Conservation (phyloP, 2,888 invertebrate genomes). For the Dione juno region DNA sequence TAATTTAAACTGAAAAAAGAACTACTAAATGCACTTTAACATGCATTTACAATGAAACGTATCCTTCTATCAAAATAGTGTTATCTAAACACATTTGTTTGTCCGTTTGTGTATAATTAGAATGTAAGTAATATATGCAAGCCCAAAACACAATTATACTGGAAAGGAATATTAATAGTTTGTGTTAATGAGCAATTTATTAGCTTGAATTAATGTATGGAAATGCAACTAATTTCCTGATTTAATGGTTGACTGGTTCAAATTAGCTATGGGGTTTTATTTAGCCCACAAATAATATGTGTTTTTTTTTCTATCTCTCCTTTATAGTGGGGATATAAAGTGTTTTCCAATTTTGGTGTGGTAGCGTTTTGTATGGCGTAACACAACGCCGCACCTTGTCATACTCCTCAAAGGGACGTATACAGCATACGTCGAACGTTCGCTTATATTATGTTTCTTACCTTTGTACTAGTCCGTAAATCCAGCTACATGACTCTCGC, state of each 20-base stretch:
- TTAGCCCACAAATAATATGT: neutral
- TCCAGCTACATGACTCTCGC: too few species aligned
- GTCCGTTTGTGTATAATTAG: slow-evolving; percentile 18
- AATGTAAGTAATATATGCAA: slow-evolving; percentile 16
- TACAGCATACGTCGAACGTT: too few species aligned
- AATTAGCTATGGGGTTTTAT: slow-evolving; percentile 7
- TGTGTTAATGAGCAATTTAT: slow-evolving; percentile 38
- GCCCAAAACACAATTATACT: slow-evolving; percentile 41
- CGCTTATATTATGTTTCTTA: too few species aligned
- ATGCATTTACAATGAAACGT: neutral
- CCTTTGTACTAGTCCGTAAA: too few species aligned
- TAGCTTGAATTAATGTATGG: slow-evolving; percentile 30
- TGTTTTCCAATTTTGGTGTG: too few species aligned
- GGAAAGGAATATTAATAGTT: slow-evolving; percentile 57
- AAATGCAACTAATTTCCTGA: slow-evolving; percentile 18
- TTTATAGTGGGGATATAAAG: too few species aligned
- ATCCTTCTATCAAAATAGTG: slow-evolving; percentile 1
- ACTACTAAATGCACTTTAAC: neutral
- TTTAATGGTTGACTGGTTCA: neutral
- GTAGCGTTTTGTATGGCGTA: too few species aligned
- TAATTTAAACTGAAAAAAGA: neutral
- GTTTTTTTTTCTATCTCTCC: too few species aligned
- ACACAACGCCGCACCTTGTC: too few species aligned
- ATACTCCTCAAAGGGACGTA: too few species aligned
- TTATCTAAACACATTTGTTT: slow-evolving; percentile 13